These are phyloP conservation scores for Copidosoma aretas DNA, from an alignment of 2,888 invertebrate species.

Conservation along the genomic window DNA sequence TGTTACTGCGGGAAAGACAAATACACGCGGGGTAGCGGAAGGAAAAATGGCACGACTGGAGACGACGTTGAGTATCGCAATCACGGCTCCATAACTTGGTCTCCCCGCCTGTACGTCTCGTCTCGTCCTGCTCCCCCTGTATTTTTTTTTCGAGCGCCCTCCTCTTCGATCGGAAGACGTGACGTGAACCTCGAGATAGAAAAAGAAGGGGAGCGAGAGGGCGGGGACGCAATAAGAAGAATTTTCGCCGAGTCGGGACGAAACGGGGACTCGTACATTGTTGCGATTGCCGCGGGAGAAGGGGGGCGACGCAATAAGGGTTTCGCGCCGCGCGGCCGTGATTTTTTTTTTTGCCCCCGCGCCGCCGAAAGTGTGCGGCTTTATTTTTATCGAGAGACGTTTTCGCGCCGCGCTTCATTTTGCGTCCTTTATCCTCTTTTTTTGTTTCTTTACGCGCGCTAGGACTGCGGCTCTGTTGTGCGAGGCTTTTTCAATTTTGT, in stretches of 20 bases:
- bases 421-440: slow-evolving; percentile 23
- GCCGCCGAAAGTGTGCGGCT: slow-evolving; percentile 23
- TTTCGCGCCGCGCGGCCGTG: slow-evolving; percentile 24
- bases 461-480: neutral
- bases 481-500: slow-evolving; percentile 26
- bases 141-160: neutral
- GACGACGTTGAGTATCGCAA: slow-evolving; percentile 38
- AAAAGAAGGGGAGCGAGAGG: slow-evolving; percentile 14
- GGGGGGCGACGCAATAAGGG: slow-evolving; percentile 5
- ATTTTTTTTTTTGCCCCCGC: slow-evolving; percentile 19
- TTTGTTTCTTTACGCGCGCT: slow-evolving; percentile 10
- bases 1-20: too few species aligned
- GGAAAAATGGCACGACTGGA: slow-evolving; percentile 23
- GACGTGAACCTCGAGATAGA: neutral
- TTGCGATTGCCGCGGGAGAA: slow-evolving; percentile 23
- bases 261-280: slow-evolving; percentile 24
- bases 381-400: slow-evolving; percentile 28
- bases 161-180: slow-evolving; percentile 12
- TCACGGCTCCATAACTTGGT: slow-evolving; percentile 41
- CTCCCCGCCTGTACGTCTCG: slow-evolving; percentile 12
- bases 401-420: neutral
- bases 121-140: neutral
- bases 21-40: slow-evolving; percentile 1
- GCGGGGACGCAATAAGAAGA: slow-evolving; percentile 30
- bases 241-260: slow-evolving; percentile 34